Evolutionary conservation across 30 jellyfish, hydroid and myxozoan species (phyloP).

Genomic region (Pelagia noctiluca): DNA sequence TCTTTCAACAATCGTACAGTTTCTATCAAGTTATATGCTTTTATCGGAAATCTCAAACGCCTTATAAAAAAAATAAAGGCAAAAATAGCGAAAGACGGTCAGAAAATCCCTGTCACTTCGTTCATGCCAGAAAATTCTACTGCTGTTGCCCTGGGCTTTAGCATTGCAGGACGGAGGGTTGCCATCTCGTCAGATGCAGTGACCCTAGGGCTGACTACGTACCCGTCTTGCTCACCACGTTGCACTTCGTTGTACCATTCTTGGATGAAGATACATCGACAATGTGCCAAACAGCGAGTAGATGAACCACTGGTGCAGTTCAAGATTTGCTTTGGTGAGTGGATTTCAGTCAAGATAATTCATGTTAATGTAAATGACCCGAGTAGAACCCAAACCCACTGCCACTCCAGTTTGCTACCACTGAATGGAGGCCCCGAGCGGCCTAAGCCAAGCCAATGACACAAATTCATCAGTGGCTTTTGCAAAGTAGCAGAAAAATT

Average conservation of each 20-base stretch:
- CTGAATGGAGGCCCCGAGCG: too few relatives aligned
- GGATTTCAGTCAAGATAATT: too few relatives aligned
- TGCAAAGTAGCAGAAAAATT: too few relatives aligned
- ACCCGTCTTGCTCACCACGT: constrained; percentile 23
- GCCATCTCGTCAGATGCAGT: neutral
- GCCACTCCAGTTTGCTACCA: too few relatives aligned
- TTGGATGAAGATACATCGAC: constrained; percentile 18
- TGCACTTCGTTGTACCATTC: constrained; percentile 9
- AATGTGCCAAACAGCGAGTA: neutral
- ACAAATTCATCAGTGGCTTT: too few relatives aligned
- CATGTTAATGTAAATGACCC: too few relatives aligned
- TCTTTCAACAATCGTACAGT: neutral
- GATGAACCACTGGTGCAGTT: constrained; percentile 7
- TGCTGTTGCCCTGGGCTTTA: neutral
- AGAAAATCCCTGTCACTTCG: neutral
- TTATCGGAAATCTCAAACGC: neutral
- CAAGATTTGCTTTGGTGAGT: constrained; percentile 57
- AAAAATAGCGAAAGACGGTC: neutral
- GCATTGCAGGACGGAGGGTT: neutral
- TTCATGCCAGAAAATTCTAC: constrained; percentile 13
- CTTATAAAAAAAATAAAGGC: constrained; percentile 3
- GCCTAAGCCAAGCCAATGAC: too few relatives aligned
- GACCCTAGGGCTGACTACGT: constrained; percentile 4
- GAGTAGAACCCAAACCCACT: too few relatives aligned
- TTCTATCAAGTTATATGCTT: neutral